Evolutionary conservation across 2,888 invertebrate genomes (phyloP).

Genomic region (Listrodromus nycthemerus): DNA sequence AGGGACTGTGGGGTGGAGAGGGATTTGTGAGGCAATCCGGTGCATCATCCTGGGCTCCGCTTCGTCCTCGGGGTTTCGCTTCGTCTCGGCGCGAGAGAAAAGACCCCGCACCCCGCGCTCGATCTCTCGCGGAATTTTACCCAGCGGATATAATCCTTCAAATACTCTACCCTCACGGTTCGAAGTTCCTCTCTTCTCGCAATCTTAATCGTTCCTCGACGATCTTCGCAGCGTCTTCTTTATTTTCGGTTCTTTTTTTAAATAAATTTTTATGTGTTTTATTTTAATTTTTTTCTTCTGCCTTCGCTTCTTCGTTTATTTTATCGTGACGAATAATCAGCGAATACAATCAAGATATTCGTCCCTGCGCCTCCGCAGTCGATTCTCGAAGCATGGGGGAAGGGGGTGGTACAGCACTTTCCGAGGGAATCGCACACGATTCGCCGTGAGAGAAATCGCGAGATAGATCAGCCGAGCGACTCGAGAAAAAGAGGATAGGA

Average conservation of each 20-base stretch:
- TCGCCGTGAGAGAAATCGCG: constrained; percentile 60
- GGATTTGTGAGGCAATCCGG: constrained; percentile 50
- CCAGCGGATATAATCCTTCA: constrained; percentile 69
- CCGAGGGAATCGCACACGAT: constrained; percentile 58
- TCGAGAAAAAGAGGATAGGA: constrained; percentile 6
- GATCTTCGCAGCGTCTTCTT: constrained; percentile 50
- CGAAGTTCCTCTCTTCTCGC: constrained; percentile 57
- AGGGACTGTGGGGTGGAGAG: constrained; percentile 29
- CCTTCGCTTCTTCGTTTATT: constrained; percentile 62
- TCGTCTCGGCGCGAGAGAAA: constrained; percentile 38
- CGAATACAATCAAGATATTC: constrained; percentile 66
- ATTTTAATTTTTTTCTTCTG: constrained; percentile 14
- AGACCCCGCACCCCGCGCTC: constrained; percentile 51
- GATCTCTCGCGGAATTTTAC: constrained; percentile 66
- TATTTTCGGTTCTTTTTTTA: background rate
- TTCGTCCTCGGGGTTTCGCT: constrained; percentile 63
- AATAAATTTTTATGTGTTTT: background rate
- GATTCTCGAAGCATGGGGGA: constrained; percentile 4
- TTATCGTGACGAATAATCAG: constrained; percentile 66
- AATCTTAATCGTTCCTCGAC: constrained; percentile 67
- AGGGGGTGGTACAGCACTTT: constrained; percentile 40
- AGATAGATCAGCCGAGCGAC: constrained; percentile 43
- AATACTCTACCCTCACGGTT: constrained; percentile 61
- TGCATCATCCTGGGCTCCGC: constrained; percentile 55
- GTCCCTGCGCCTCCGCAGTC: constrained; percentile 49